A percentile compares a stretch with the other conserved stretches of the same genome.
Evolutionary conservation across 92 coral and sea anemone species (phyloP).

Genomic region (Galaxea fascicularis): DNA sequence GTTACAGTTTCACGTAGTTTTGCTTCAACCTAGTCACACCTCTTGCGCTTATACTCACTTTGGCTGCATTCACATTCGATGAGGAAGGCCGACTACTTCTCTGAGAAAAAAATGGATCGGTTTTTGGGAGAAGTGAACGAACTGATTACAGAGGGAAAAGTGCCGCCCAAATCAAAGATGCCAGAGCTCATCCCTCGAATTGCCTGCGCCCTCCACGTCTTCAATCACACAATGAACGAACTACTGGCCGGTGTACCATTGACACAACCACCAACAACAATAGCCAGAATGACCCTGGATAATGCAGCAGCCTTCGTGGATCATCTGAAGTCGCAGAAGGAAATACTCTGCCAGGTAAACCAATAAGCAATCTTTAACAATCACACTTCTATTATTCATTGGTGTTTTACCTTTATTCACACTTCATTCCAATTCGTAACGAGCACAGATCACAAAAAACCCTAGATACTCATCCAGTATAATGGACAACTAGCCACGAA

Average conservation of each 20-base stretch:
- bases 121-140: slow-evolving; percentile 52
- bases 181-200: slow-evolving; percentile 47
- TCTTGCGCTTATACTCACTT: too few species aligned
- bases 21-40: too few species aligned
- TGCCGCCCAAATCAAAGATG: slow-evolving; percentile 70
- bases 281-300: slow-evolving; percentile 8
- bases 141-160: slow-evolving; percentile 54
- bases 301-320: slow-evolving; percentile 34
- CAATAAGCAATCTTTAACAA: too few species aligned
- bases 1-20: too few species aligned
- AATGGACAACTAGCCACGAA: too few species aligned
- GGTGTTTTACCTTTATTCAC: too few species aligned
- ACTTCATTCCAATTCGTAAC: too few species aligned
- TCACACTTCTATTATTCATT: background rate
- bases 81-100: slow-evolving; percentile 17
- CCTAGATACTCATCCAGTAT: too few species aligned
- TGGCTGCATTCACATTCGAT: slow-evolving; percentile 23
- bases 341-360: slow-evolving; percentile 50
- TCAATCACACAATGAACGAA: slow-evolving; percentile 59
- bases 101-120: slow-evolving; percentile 20
- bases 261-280: slow-evolving; percentile 33
- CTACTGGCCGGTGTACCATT: background rate
- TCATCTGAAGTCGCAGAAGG: slow-evolving; percentile 58
- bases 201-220: slow-evolving; percentile 55
- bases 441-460: too few species aligned